phyloP scores from a whole-genome alignment of 2,888 invertebrate species.

The Apantesis nais region DNA sequence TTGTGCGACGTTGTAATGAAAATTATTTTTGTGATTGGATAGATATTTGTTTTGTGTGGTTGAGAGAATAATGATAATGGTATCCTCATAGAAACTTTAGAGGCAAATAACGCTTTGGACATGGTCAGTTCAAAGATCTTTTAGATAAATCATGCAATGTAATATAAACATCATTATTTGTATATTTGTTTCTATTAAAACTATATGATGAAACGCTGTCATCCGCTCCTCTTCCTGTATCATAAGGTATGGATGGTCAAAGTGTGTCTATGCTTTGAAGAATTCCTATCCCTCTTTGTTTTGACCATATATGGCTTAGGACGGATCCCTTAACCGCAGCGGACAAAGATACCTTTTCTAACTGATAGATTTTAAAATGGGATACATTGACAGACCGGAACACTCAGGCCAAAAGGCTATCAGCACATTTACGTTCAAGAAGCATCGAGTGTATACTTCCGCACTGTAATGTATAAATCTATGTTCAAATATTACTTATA shows the following conservation, averaged over 20 bases:
- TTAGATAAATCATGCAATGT: no score
- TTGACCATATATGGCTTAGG: slow-evolving; percentile 13
- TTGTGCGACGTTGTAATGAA: not conserved
- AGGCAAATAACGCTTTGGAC: not conserved
- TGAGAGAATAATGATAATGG: not conserved
- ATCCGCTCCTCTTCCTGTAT: not conserved
- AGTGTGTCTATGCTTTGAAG: not conserved
- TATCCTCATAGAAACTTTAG: not conserved
- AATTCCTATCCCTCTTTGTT: slow-evolving; percentile 16
- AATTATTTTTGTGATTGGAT: not conserved
- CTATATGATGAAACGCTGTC: not conserved
- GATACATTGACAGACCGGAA: not conserved
- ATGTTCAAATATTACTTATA: no score
- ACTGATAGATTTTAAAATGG: slow-evolving; percentile 14
- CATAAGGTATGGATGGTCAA: not conserved
- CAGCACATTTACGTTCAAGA: not conserved
- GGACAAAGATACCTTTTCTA: slow-evolving; percentile 8
- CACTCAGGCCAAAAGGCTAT: not conserved
- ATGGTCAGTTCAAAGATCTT: not conserved
- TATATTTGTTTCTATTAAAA: not conserved
- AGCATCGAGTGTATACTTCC: no score
- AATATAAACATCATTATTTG: not conserved
- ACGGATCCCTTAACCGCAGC: not conserved
- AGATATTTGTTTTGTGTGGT: not conserved
- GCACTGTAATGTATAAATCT: no score